A percentile compares a stretch with the other conserved stretches of the same genome.
Evolutionary conservation across 1,140 invertebrate genomes (phyloP).

Genomic region (Steinernema feltiae): DNA sequence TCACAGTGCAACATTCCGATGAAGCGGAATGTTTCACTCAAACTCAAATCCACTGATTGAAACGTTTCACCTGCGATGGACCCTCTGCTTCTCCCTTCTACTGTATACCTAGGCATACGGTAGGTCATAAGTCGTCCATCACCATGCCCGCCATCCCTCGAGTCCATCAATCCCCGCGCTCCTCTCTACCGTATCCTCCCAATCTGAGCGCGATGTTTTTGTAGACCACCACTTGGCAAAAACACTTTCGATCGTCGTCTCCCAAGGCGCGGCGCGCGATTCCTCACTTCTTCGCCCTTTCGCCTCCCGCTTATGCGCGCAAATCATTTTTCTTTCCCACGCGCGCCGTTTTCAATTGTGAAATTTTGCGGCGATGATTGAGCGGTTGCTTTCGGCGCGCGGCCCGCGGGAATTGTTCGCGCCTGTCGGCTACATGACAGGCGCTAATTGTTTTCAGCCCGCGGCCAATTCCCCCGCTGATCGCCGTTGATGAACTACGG

Average conservation of each 20-base stretch:
- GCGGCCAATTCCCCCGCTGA: conserved; percentile 8
- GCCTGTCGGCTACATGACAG: conserved; percentile 11
- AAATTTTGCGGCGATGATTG: conserved; percentile 7
- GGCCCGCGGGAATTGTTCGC: background rate
- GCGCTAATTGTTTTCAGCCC: conserved; percentile 3
- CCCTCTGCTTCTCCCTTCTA: too few relatives aligned
- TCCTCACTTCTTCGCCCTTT: background rate
- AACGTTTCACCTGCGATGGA: too few relatives aligned
- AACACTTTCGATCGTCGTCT: background rate
- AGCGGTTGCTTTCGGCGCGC: conserved; percentile 6
- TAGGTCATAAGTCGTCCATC: too few relatives aligned
- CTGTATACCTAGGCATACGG: too few relatives aligned
- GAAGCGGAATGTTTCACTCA: too few relatives aligned
- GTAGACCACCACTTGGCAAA: background rate
- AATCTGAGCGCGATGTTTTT: background rate
- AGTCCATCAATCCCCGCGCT: too few relatives aligned
- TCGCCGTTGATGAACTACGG: conserved; percentile 10
- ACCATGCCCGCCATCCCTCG: too few relatives aligned
- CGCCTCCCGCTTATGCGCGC: conserved; percentile 1
- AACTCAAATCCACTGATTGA: too few relatives aligned
- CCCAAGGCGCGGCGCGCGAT: background rate
- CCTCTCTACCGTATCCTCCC: background rate
- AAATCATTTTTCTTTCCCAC: conserved; percentile 8
- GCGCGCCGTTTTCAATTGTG: conserved; percentile 6
- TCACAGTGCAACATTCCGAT: too few relatives aligned